Evolutionary conservation across 2,888 invertebrate genomes (phyloP).

Genomic region (Drosophila buzzatii): DNA sequence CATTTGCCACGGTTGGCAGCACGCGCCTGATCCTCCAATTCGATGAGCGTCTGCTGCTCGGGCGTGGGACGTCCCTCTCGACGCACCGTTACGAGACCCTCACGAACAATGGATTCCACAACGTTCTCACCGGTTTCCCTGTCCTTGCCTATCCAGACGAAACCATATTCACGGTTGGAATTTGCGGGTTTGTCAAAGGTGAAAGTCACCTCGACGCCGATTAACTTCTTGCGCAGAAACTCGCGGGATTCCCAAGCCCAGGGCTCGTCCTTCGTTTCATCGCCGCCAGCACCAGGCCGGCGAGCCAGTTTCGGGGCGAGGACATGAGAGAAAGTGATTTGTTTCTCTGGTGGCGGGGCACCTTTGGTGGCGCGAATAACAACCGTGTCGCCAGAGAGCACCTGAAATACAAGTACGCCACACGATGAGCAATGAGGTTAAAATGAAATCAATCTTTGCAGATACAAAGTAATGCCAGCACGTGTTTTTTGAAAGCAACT

Average conservation of each 20-base stretch:
- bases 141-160: constrained; percentile 94
- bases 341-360: constrained; percentile 96
- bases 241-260: constrained; percentile 99
- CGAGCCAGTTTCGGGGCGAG: constrained; percentile 96
- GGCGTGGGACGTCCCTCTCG: constrained; percentile 89
- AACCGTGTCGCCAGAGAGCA: constrained; percentile 97
- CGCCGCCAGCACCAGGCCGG: constrained; percentile 88
- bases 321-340: constrained; percentile 95
- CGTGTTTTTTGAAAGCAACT: constrained; percentile 20
- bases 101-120: constrained; percentile 93
- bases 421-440: constrained; percentile 56
- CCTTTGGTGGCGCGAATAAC: constrained; percentile 94
- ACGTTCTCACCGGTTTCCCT: constrained; percentile 92
- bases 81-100: constrained; percentile 94
- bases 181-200: constrained; percentile 93
- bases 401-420: constrained; percentile 86
- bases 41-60: constrained; percentile 90
- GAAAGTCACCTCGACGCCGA: constrained; percentile 96
- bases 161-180: constrained; percentile 94
- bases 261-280: constrained; percentile 94
- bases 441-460: constrained; percentile 34
- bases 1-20: constrained; percentile 94
- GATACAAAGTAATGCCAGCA: constrained; percentile 25
- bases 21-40: constrained; percentile 96
- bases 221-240: constrained; percentile 95